Base-by-base conservation (phyloP, 2,888 invertebrate genomes). In the Nomada fucata region DNA sequence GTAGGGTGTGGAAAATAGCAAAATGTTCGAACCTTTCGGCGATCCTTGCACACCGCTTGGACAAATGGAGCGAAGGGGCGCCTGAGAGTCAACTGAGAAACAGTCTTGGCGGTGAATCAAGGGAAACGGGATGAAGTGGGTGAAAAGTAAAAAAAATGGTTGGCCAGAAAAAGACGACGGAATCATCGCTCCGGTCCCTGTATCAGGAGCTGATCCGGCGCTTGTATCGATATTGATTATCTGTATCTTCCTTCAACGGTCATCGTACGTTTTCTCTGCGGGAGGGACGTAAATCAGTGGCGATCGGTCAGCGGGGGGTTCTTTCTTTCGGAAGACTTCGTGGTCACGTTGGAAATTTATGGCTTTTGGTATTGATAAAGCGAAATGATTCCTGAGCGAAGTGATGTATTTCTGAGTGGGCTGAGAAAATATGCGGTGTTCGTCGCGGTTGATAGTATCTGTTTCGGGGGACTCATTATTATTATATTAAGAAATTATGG, bases 41-140 rank as follows among this genome's bases (percentile, higher is more conserved):
- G 73, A 47, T 65, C 68, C 76, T 63, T 74, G 44, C 57, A 71
- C 83, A 47, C 61, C 73, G 73, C 76, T 78, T 80, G 75, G 79
- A 83, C 85, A 87, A 87, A 89, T 88, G 82, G 89, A 74, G 75
- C 78, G 82, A 74, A 55, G 64, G 64, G 82, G 73, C 59, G 68
- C 29, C 61, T 65, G 82, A 82, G 71, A 82, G 79, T 82, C 79
- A 85, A 85, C 82, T 75, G 85, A 80, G 76, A 73, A 83, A 80
- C 80, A 53, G 69, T 70, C 81, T 57, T 55, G 57, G 55, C 9
- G 15, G 15, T 26, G 61, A 59, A 50, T 44, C 47, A 26, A 60
- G 36, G 50, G 47, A 67, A 18, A 26, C 36, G n/a, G 55, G 29
- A 61, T 44, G 53, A 42, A 69, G 44, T 44, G 55, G 0, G 36